Evolutionary conservation across 2,113 vertebrate species (phyloP).

Genomic region (Parus major): DNA sequence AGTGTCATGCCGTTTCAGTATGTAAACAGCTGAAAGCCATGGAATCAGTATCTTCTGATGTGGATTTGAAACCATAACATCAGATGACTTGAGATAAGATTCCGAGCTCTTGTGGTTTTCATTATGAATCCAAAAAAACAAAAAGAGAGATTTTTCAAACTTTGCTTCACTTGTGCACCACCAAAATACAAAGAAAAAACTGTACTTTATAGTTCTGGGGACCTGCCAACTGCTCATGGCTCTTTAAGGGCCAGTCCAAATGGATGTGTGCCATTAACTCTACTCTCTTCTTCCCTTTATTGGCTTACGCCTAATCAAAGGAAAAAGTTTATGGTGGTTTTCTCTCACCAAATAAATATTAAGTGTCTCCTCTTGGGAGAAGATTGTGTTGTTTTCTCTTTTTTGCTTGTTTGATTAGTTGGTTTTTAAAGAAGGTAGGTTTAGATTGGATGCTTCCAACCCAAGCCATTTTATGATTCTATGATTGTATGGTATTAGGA

Average conservation of each 20-base stretch:
- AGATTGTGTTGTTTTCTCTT: not conserved
- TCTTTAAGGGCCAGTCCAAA: not conserved
- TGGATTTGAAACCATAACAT: not conserved
- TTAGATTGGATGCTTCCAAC: not conserved
- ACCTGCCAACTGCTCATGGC: not conserved
- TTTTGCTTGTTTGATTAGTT: not conserved
- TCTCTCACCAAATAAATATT: not conserved
- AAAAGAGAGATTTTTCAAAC: not conserved
- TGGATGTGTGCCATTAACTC: not conserved
- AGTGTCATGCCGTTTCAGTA: not conserved
- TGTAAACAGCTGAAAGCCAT: not conserved
- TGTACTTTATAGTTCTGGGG: not conserved
- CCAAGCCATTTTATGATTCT: not conserved
- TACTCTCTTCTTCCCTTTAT: not conserved
- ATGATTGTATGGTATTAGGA: not conserved
- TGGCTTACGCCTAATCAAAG: not conserved
- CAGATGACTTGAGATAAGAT: not conserved
- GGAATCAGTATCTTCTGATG: conserved; percentile 1
- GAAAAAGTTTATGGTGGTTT: not conserved
- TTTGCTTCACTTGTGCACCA: not conserved
- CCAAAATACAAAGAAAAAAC: not conserved
- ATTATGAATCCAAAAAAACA: not conserved
- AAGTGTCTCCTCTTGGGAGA: not conserved
- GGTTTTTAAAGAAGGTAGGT: not conserved
- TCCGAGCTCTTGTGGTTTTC: not conserved